A percentile compares a stretch with the other conserved stretches of the same genome.
Evolutionary conservation across 1,140 invertebrate genomes (phyloP).

Genomic region (Aricia agestis): DNA sequence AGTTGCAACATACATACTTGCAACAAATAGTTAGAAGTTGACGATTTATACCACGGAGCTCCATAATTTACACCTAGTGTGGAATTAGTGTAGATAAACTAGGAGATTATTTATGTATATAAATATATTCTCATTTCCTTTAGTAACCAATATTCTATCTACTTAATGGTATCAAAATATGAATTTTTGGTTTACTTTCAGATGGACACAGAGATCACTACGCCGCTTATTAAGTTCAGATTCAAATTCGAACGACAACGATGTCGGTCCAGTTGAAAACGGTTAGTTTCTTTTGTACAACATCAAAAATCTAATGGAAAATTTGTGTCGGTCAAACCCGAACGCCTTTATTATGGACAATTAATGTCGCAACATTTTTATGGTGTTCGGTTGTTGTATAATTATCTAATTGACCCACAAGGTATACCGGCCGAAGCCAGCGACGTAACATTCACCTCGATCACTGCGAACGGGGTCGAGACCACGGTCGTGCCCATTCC

Average conservation of each 20-base stretch:
- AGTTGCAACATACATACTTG: too few species aligned
- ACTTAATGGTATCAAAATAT: too few species aligned
- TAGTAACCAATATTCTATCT: too few species aligned
- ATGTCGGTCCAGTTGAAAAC: conserved; percentile 37
- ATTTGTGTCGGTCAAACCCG: background rate
- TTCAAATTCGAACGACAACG: conserved; percentile 39
- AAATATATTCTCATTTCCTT: too few species aligned
- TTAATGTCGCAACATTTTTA: background rate
- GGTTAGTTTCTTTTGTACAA: conserved; percentile 30
- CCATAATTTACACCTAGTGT: too few species aligned
- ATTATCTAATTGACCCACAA: background rate
- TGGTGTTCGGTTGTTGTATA: background rate
- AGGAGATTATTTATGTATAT: too few species aligned
- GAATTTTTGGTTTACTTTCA: conserved; percentile 27
- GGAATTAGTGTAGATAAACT: too few species aligned
- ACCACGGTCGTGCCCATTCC: conserved; percentile 33
- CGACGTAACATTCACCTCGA: conserved; percentile 46
- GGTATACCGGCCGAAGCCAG: conserved; percentile 29
- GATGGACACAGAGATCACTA: conserved; percentile 56
- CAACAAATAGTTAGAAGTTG: too few species aligned
- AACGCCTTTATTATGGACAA: background rate
- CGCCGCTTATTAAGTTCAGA: conserved; percentile 50
- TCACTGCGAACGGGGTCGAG: conserved; percentile 50
- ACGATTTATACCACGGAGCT: too few species aligned
- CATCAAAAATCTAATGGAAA: background rate